Conservation (phyloP, 2,113 vertebrate genomes). For the Melanerpes aurifrons region DNA sequence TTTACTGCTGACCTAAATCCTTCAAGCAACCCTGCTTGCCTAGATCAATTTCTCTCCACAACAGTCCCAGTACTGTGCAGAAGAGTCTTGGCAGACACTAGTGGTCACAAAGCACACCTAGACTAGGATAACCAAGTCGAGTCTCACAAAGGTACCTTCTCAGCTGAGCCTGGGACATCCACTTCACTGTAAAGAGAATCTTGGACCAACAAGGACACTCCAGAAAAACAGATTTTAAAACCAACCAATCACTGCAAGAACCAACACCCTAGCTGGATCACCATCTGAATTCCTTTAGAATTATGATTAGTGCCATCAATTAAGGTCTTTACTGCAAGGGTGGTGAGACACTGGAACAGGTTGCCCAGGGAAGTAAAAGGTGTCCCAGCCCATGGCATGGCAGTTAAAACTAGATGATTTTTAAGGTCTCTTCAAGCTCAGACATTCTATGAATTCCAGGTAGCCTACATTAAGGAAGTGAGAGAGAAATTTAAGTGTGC, state of each 20-base stretch:
- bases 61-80: background rate
- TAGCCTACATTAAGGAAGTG: rapidly evolving
- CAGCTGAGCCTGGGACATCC: background rate
- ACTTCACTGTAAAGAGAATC: background rate
- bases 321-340: no score
- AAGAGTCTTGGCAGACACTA: background rate
- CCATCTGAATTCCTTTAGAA: no score
- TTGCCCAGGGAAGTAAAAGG: no score
- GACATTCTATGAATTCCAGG: background rate
- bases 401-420: no score
- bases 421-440: no score
- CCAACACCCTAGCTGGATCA: no score
- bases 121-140: background rate
- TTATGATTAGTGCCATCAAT: no score
- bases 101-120: background rate
- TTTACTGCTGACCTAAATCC: background rate
- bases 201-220: background rate
- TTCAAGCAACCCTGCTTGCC: background rate
- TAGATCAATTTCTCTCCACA: background rate
- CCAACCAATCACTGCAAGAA: no score
- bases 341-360: no score
- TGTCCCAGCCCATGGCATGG: no score
- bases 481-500: background rate
- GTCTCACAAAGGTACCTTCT: background rate
- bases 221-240: background rate